These are phyloP conservation scores for Bombus huntii DNA, from an alignment of 1,140 invertebrate genomes.

Conservation along the genomic window DNA sequence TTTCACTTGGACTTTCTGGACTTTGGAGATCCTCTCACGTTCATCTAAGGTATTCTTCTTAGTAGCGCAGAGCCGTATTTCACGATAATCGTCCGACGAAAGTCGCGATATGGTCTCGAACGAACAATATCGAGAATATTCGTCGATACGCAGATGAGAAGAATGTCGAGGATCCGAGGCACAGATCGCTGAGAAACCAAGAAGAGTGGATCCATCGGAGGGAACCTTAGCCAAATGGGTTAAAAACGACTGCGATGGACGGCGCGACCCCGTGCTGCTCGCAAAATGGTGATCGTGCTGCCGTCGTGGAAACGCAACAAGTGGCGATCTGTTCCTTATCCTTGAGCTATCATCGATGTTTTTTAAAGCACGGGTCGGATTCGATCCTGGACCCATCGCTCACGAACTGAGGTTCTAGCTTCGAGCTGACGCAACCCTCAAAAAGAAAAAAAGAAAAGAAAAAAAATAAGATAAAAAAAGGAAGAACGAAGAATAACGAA, in stretches of 20 bases:
- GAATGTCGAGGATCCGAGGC: slow-evolving; percentile 10
- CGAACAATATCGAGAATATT: background rate
- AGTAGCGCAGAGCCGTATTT: too few species aligned
- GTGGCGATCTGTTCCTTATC: slow-evolving; percentile 58
- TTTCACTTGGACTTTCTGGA: background rate
- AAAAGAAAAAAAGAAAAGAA: too few species aligned
- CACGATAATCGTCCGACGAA: background rate
- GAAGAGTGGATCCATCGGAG: background rate
- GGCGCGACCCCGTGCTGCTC: slow-evolving; percentile 61
- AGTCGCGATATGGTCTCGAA: background rate
- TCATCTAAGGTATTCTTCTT: too few species aligned
- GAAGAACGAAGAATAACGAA: background rate
- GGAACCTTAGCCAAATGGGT: slow-evolving; percentile 68
- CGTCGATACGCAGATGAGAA: background rate
- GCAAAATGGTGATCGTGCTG: slow-evolving; percentile 70
- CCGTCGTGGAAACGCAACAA: slow-evolving; percentile 70
- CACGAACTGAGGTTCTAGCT: slow-evolving; percentile 4
- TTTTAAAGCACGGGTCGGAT: slow-evolving; percentile 26
- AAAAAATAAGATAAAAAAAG: background rate
- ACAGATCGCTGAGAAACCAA: background rate
- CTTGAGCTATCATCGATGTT: slow-evolving; percentile 55
- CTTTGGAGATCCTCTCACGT: too few species aligned
- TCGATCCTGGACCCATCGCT: slow-evolving; percentile 53
- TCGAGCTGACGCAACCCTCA: background rate
- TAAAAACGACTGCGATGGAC: slow-evolving; percentile 67